These are phyloP conservation scores for Drosophila pachea DNA, from an alignment of 1,140 invertebrate species.

Conservation along the genomic window DNA sequence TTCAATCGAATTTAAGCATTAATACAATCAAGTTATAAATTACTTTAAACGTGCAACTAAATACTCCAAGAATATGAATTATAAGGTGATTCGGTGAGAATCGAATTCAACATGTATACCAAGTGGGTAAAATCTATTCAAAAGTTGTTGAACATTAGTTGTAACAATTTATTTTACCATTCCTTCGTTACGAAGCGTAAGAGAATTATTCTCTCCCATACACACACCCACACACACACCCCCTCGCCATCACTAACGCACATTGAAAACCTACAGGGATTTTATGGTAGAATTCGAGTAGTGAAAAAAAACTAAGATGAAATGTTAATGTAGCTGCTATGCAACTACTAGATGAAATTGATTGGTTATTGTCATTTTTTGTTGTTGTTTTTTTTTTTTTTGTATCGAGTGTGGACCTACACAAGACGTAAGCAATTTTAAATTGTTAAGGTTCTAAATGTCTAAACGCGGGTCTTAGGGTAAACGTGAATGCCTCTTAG, in stretches of 20 bases:
- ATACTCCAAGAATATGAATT: conserved; percentile 53
- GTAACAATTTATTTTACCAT: conserved; percentile 25
- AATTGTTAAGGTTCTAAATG: conserved; percentile 45
- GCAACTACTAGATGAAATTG: conserved; percentile 66
- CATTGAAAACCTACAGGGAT: conserved; percentile 76
- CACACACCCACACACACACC: conserved; percentile 30
- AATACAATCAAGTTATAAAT: conserved; percentile 74
- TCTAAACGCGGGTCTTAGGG: conserved; percentile 65
- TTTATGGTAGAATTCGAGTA: conserved; percentile 74
- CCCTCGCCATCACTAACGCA: no score
- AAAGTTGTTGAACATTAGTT: conserved; percentile 32
- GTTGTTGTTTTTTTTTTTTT: conserved; percentile 40
- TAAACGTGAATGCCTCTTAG: conserved; percentile 70
- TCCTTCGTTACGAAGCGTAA: background rate
- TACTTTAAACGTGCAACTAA: conserved; percentile 67
- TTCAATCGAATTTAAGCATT: conserved; percentile 75
- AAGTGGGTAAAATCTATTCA: conserved; percentile 12
- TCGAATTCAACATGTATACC: conserved; percentile 19
- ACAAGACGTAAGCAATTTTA: conserved; percentile 67
- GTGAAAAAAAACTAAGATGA: conserved; percentile 38
- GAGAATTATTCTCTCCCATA: conserved; percentile 4
- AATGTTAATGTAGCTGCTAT: conserved; percentile 45
- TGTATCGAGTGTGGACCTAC: conserved; percentile 45
- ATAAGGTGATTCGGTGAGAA: conserved; percentile 2
- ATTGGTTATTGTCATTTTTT: no score